A percentile compares a stretch with the other conserved stretches of the same genome.
Conservation (phyloP, 2,797 vertebrate species). For the Emys orbicularis region DNA sequence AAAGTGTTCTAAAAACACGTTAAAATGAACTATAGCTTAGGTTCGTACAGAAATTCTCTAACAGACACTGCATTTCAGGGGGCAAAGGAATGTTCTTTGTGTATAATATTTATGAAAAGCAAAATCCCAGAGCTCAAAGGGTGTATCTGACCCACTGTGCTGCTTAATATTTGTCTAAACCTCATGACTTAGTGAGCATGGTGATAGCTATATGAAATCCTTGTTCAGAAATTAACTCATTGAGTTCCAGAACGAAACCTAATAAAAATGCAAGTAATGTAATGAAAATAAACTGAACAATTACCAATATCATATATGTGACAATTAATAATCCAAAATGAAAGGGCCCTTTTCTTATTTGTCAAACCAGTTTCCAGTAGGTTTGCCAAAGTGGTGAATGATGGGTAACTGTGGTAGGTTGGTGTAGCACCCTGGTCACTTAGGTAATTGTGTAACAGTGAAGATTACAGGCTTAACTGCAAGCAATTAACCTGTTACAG, state of each 20-base stretch:
- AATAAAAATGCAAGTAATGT: background rate
- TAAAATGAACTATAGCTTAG: background rate
- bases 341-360: slow-evolving; percentile 40
- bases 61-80: background rate
- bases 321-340: slow-evolving; percentile 2
- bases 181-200: background rate
- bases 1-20: slow-evolving; percentile 15
- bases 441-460: background rate
- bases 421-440: background rate
- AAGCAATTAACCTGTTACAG: background rate
- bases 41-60: background rate
- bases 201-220: background rate
- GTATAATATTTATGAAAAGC: background rate
- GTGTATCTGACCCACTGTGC: background rate
- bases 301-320: slow-evolving; percentile 13
- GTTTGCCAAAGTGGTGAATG: background rate
- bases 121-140: background rate
- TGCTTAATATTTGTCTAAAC: background rate
- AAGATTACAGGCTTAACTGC: background rate
- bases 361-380: background rate
- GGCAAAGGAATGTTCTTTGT: slow-evolving; percentile 8
- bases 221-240: background rate
- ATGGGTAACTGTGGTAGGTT: background rate
- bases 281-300: slow-evolving; percentile 42
- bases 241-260: slow-evolving; percentile 28